Conservation (phyloP, 2,797 vertebrate genomes). For the Sternarchorhynchus goeldii region DNA sequence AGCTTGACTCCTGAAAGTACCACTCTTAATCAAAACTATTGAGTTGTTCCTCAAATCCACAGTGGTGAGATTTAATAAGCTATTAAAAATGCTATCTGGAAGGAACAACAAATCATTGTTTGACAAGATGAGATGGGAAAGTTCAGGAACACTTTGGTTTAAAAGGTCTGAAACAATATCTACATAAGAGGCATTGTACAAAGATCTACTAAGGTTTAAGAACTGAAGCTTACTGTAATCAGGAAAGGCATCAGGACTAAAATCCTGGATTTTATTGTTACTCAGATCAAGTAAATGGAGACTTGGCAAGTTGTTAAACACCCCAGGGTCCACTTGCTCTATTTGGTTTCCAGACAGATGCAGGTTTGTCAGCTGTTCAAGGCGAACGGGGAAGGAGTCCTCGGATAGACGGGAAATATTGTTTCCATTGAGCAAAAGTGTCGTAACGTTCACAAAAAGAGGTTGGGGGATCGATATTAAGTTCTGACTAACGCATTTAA, state of each 20-base stretch:
- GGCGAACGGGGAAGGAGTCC: slow-evolving; percentile 76
- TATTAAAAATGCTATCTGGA: slow-evolving; percentile 69
- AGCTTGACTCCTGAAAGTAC: slow-evolving; percentile 72
- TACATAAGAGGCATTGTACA: slow-evolving; percentile 60
- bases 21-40: slow-evolving; percentile 76
- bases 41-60: slow-evolving; percentile 88
- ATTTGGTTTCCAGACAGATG: slow-evolving; percentile 85
- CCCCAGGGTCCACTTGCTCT: slow-evolving; percentile 70
- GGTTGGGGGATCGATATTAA: slow-evolving; percentile 79
- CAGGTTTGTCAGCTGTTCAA: slow-evolving; percentile 78
- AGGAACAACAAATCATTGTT: slow-evolving; percentile 80
- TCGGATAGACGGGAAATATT: slow-evolving; percentile 69
- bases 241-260: slow-evolving; percentile 78
- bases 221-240: slow-evolving; percentile 73
- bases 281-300: slow-evolving; percentile 86
- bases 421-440: slow-evolving; percentile 84
- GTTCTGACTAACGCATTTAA: slow-evolving; percentile 84
- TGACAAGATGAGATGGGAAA: slow-evolving; percentile 73
- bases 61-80: slow-evolving; percentile 71
- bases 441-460: slow-evolving; percentile 79
- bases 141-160: slow-evolving; percentile 64
- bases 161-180: slow-evolving; percentile 59
- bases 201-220: slow-evolving; percentile 76
- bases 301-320: slow-evolving; percentile 81
- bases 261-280: slow-evolving; percentile 76